Conservation (phyloP, 2,888 invertebrate species). For the Drosophila neotestacea region DNA sequence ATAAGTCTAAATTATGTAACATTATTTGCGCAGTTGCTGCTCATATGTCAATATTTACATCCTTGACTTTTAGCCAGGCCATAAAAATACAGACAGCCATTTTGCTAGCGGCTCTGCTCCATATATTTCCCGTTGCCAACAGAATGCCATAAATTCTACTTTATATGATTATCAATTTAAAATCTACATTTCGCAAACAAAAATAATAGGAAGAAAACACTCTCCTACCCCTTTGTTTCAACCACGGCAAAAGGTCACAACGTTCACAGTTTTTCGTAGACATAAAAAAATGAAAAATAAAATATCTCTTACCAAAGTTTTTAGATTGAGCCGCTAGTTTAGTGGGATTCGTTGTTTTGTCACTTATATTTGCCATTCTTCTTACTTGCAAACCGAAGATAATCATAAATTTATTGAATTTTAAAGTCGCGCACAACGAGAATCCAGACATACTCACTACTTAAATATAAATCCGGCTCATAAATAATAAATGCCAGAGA, state of each 20-base stretch:
- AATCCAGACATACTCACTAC: constrained; percentile 13
- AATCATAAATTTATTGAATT: constrained; percentile 84
- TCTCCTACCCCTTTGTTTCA: neutral
- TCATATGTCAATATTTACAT: constrained; percentile 69
- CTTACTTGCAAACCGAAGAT: constrained; percentile 51
- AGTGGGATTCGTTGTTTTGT: constrained; percentile 38
- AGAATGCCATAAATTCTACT: constrained; percentile 70
- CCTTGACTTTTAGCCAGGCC: constrained; percentile 54
- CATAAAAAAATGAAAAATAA: constrained; percentile 38
- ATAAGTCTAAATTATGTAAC: constrained; percentile 76
- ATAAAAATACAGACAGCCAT: constrained; percentile 56
- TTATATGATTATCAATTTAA: constrained; percentile 77
- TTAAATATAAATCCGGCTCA: constrained; percentile 31
- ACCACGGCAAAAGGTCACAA: constrained; percentile 39
- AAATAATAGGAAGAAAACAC: constrained; percentile 24
- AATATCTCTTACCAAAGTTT: constrained; percentile 26
- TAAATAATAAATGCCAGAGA: constrained; percentile 54
- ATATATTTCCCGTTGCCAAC: constrained; percentile 29
- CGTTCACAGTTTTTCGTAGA: constrained; percentile 18
- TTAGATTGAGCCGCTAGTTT: constrained; percentile 43
- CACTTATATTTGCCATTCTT: constrained; percentile 39
- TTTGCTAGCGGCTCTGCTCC: constrained; percentile 15
- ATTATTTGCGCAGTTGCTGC: constrained; percentile 65
- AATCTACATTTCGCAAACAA: constrained; percentile 53
- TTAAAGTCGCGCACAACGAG: constrained; percentile 52